A percentile compares a stretch with the other conserved stretches of the same genome.
Evolutionary conservation across 2,797 vertebrate genomes (phyloP).

Genomic region (Gallinago stenura): DNA sequence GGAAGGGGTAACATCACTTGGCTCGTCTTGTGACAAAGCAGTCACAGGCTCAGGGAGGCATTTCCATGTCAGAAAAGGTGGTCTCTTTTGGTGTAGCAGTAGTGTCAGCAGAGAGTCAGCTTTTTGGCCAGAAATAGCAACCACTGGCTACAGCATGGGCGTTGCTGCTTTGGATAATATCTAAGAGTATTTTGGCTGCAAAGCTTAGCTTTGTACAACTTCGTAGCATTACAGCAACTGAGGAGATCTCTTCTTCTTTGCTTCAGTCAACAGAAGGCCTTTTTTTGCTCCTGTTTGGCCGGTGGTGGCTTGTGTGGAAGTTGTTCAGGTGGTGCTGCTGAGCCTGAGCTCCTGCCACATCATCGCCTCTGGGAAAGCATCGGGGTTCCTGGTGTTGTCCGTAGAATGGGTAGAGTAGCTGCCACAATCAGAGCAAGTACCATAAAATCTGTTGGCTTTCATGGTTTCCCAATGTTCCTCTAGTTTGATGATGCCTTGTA

Average conservation of each 20-base stretch:
- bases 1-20: not conserved
- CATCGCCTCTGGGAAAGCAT: not conserved
- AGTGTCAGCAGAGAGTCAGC: not conserved
- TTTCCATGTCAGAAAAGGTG: not conserved
- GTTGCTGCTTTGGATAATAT: not conserved
- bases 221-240: not conserved
- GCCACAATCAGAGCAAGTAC: not conserved
- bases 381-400: fast-evolving
- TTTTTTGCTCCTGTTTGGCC: not conserved
- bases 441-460: not conserved
- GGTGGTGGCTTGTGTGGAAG: not conserved
- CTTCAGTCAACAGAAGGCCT: not conserved
- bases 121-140: not conserved
- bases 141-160: not conserved
- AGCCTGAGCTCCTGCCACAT: not conserved
- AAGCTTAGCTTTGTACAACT: not conserved
- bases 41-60: not conserved
- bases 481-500: not conserved
- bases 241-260: not conserved
- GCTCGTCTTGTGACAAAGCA: not conserved
- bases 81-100: not conserved
- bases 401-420: not conserved
- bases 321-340: not conserved
- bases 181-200: not conserved
- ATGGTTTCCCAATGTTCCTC: not conserved